Evolutionary conservation across 2,113 vertebrate species (phyloP), one percentile per base, ranked within the genome.

Genomic region (Gopherus flavomarginatus): DNA sequence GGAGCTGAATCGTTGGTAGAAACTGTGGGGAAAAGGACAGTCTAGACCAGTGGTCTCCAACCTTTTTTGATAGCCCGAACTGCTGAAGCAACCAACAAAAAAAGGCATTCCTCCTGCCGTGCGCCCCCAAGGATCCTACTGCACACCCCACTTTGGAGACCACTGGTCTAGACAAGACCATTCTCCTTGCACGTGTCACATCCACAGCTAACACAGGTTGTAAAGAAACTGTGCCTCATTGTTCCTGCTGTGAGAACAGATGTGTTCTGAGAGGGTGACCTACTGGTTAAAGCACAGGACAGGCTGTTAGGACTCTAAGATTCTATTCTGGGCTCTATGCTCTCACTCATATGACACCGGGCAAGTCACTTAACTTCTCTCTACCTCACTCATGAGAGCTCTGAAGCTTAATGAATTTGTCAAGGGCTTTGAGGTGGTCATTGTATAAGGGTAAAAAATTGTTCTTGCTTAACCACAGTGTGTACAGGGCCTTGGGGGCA

Each of bases 281-380:
- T 4, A 22, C 86, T 38, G 31, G 77, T 62, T 38, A 57, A 80
- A 49, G 24, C 42, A 38, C 4, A 50, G 72, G 59, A 38, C 26
- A 52, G n/a, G 1, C 0, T 0, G 7, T 72, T 4, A 86, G 26
- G 53, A 31, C 1, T 72, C 65, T 19, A 6, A 0, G 6, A 3
- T 17, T 65, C 31, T 26, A 50, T 27, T 47, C 75, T 47, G 86
- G 59, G 47, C 26, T 82, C 79, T 80, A 22, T 44, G 2, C 8
- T 21, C 80, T 87, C 80, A 54, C 69, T 4, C 17, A 35, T 8
- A 2, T 11, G 50, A 54, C 90, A 81, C 8, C 21, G 62, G 84
- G 86, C 88, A 77, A 75, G 90, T 89, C 92, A 35, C 14, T 90
- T 89, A 53, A 49, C 90, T 81, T 83, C 27, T 50, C 26, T 1